phyloP scores from a whole-genome alignment of 2,888 invertebrate species.

The Drosophila anomalipes region DNA sequence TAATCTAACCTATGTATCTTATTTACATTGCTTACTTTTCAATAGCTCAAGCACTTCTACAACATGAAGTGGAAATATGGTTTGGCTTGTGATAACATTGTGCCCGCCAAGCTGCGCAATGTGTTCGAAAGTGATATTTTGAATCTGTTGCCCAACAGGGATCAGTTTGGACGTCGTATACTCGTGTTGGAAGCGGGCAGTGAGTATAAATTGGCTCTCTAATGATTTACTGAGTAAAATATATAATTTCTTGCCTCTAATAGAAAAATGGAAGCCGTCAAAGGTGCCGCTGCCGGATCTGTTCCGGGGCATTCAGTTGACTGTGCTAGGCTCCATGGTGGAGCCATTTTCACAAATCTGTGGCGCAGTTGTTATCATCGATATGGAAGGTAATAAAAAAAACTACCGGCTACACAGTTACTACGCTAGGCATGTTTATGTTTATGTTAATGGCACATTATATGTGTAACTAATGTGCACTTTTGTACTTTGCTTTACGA shows the following conservation, averaged over 20 bases:
- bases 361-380: constrained; percentile 90
- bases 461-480: constrained; percentile 3
- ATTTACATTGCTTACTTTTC: neutral
- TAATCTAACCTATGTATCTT: neutral
- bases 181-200: constrained; percentile 90
- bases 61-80: constrained; percentile 89
- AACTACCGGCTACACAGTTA: neutral
- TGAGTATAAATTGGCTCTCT: constrained; percentile 83
- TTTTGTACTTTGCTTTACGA: constrained; percentile 14
- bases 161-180: constrained; percentile 89
- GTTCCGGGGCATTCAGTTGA: constrained; percentile 89
- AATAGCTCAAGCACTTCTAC: constrained; percentile 90
- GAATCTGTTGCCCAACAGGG: constrained; percentile 89
- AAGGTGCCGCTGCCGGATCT: constrained; percentile 88
- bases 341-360: constrained; percentile 92
- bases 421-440: neutral
- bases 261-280: constrained; percentile 91
- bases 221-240: too few species aligned
- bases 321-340: constrained; percentile 90
- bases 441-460: constrained; percentile 12
- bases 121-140: constrained; percentile 89
- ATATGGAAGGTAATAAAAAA: constrained; percentile 87
- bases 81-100: constrained; percentile 87
- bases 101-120: constrained; percentile 88
- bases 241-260: too few species aligned